Evolutionary conservation across 2,888 invertebrate genomes (phyloP).

Genomic region (Baronia brevicornis): DNA sequence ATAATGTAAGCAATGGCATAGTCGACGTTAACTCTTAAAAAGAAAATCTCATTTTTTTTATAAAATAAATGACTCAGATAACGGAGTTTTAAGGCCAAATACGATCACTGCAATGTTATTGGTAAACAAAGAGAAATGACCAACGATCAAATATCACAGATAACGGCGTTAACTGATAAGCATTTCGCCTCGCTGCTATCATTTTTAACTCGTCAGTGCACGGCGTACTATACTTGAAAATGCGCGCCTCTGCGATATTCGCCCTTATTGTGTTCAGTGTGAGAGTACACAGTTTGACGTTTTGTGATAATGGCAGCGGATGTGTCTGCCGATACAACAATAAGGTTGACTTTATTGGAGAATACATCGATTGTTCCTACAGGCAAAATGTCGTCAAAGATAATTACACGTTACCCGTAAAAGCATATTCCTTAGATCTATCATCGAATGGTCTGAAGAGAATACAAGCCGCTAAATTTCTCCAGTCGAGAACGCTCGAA

Average conservation of each 20-base stretch:
- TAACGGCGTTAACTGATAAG: slow-evolving; percentile 37
- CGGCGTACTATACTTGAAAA: slow-evolving; percentile 21
- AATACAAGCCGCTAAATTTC: slow-evolving; percentile 29
- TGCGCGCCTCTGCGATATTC: slow-evolving; percentile 24
- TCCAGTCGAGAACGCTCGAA: slow-evolving; percentile 38
- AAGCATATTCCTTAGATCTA: slow-evolving; percentile 43
- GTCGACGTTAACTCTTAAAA: too few relatives aligned
- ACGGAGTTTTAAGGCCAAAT: too few relatives aligned
- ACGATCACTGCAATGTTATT: too few relatives aligned
- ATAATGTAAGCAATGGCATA: too few relatives aligned
- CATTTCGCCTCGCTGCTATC: slow-evolving; percentile 21
- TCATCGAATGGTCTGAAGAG: slow-evolving; percentile 45
- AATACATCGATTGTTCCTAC: slow-evolving; percentile 48
- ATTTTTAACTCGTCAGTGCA: slow-evolving; percentile 17
- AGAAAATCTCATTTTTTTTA: too few relatives aligned
- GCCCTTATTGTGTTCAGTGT: slow-evolving; percentile 18
- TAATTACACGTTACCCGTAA: slow-evolving; percentile 36
- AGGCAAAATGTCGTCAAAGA: slow-evolving; percentile 18
- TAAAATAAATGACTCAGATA: too few relatives aligned
- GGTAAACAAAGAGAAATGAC: slow-evolving; percentile 45
- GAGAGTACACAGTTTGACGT: slow-evolving; percentile 30
- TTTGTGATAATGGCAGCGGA: slow-evolving; percentile 40
- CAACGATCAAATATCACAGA: slow-evolving; percentile 47
- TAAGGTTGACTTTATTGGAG: slow-evolving; percentile 35
- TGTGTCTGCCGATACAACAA: slow-evolving; percentile 39